phyloP scores from a whole-genome alignment of 2,797 vertebrate species.

The Cyprinella venusta region DNA sequence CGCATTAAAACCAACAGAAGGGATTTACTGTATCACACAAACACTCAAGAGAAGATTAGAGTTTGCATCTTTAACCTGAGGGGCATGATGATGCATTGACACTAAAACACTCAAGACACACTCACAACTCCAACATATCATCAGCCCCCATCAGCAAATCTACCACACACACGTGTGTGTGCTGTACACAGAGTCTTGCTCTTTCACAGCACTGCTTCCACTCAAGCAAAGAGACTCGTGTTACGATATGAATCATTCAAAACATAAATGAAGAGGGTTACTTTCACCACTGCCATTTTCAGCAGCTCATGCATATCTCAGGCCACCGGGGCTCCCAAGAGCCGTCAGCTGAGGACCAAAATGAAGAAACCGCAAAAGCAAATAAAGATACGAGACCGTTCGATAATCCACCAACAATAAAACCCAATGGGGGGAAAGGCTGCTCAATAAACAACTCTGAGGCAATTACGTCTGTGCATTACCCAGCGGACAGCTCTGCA shows the following conservation, averaged over 20 bases:
- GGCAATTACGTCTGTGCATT: not conserved
- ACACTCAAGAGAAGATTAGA: not conserved
- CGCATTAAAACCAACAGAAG: too few relatives aligned
- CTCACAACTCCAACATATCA: not conserved
- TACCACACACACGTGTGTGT: not conserved
- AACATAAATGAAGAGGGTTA: not conserved
- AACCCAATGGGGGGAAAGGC: not conserved
- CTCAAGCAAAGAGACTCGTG: not conserved
- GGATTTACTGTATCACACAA: too few relatives aligned
- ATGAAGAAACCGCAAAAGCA: not conserved
- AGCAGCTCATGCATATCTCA: constrained; percentile 11
- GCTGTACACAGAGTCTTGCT: not conserved
- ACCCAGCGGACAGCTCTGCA: too few relatives aligned
- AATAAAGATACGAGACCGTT: not conserved
- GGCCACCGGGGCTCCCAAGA: not conserved
- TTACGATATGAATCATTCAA: constrained; percentile 20
- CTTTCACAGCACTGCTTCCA: not conserved
- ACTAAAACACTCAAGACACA: not conserved
- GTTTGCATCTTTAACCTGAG: not conserved
- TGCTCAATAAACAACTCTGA: not conserved
- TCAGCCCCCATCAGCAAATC: not conserved
- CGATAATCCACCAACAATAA: not conserved
- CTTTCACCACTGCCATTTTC: too few relatives aligned
- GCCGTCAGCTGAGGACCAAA: too few relatives aligned
- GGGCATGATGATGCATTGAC: not conserved